Conservation (phyloP, 2,113 vertebrate genomes). For the Megalops atlanticus region DNA sequence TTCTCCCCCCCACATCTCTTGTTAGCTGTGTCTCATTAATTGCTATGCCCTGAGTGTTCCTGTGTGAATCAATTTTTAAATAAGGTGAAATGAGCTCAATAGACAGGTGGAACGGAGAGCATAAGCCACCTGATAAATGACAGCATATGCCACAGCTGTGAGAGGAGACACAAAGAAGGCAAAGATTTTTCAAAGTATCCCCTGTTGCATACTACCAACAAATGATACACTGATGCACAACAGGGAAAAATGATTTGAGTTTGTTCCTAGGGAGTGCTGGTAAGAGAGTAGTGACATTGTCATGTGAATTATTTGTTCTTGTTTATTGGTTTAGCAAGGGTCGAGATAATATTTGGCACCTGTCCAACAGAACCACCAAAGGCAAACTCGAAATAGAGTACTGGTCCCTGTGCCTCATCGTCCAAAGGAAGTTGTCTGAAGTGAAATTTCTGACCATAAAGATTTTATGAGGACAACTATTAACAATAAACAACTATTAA, state of each 20-base stretch:
- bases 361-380: background rate
- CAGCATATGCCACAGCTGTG: background rate
- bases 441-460: too few relatives aligned
- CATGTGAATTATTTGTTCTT: too few relatives aligned
- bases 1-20: conserved; percentile 4
- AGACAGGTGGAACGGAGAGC: background rate
- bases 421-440: too few relatives aligned
- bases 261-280: too few relatives aligned
- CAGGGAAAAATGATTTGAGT: too few relatives aligned
- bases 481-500: too few relatives aligned
- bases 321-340: background rate
- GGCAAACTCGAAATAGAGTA: background rate
- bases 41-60: background rate
- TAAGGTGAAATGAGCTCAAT: background rate
- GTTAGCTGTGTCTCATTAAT: background rate
- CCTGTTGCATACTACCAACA: background rate
- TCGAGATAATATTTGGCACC: background rate
- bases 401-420: too few relatives aligned
- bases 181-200: background rate
- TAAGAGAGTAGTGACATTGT: too few relatives aligned
- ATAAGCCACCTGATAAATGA: background rate
- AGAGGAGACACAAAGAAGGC: background rate
- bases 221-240: too few relatives aligned
- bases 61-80: conserved; percentile 6
- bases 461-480: too few relatives aligned